Conservation (phyloP, 2,888 invertebrate species). For the Heliconius ethilla region DNA sequence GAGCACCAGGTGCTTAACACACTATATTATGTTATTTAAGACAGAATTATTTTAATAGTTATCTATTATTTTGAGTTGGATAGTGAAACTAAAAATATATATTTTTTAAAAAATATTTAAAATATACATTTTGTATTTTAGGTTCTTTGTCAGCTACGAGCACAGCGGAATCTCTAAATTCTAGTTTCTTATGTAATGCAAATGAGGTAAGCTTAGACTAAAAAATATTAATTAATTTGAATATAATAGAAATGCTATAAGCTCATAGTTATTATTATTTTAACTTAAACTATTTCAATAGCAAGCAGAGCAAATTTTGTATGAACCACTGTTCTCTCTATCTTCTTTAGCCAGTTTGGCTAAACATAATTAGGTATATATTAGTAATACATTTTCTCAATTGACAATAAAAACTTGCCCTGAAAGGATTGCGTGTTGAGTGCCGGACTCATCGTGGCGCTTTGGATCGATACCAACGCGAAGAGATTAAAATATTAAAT, state of each 20-base stretch:
- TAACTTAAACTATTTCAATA: background rate
- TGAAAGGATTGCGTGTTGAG: too few relatives aligned
- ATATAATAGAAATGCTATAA: background rate
- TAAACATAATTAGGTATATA: too few relatives aligned
- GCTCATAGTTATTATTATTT: background rate
- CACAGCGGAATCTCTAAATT: slow-evolving; percentile 92
- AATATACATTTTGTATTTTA: slow-evolving; percentile 50
- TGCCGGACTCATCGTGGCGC: too few relatives aligned
- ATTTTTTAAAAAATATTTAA: too few relatives aligned
- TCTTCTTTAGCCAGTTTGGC: background rate
- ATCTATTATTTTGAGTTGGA: too few relatives aligned
- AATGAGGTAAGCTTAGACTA: slow-evolving; percentile 83
- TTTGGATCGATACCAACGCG: too few relatives aligned
- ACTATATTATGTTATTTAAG: background rate
- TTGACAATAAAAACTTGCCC: background rate
- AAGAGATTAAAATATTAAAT: too few relatives aligned
- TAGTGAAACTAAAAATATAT: too few relatives aligned
- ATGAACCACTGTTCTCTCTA: background rate
- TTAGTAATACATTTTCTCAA: background rate
- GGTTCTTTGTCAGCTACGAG: slow-evolving; percentile 92
- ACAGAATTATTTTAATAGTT: too few relatives aligned
- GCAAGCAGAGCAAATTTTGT: background rate
- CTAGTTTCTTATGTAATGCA: slow-evolving; percentile 92
- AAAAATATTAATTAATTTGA: background rate
- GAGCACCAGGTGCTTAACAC: slow-evolving; percentile 82